These are phyloP conservation scores for Oceanites oceanicus DNA, from an alignment of 2,113 vertebrate genomes.

Conservation along the genomic window DNA sequence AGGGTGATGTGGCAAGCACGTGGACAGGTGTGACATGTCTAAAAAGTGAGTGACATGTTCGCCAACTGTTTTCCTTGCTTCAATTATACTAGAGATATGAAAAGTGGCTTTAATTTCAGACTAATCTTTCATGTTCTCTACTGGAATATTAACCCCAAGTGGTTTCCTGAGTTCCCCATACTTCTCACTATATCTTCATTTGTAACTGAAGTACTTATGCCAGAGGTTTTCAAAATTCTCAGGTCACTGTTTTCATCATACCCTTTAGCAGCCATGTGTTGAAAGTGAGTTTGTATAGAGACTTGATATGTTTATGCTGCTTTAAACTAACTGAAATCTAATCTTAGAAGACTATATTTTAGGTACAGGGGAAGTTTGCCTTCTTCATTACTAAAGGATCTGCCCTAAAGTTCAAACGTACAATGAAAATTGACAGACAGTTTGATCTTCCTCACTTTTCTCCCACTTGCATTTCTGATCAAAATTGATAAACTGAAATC, in stretches of 20 bases:
- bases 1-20: slow-evolving; percentile 57
- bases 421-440: not conserved
- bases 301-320: not conserved
- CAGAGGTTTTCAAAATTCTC: slow-evolving; percentile 39
- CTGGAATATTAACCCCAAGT: slow-evolving; percentile 60
- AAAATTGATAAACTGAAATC: not conserved
- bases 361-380: not conserved
- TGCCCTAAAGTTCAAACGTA: not conserved
- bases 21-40: slow-evolving; percentile 72
- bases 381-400: not conserved
- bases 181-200: slow-evolving; percentile 57
- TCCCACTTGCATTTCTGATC: not conserved
- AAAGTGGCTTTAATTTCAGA: slow-evolving; percentile 66
- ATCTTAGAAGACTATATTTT: not conserved
- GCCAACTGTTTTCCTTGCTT: slow-evolving; percentile 69
- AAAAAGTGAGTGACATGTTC: slow-evolving; percentile 71
- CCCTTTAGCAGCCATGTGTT: not conserved
- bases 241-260: slow-evolving; percentile 53
- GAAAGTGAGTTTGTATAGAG: not conserved
- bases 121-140: slow-evolving; percentile 64
- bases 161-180: slow-evolving; percentile 34
- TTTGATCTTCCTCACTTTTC: not conserved
- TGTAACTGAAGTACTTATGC: slow-evolving; percentile 41
- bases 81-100: slow-evolving; percentile 64
- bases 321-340: not conserved